These are phyloP conservation scores for Linnaemya vulpina DNA, from an alignment of 2,888 invertebrate species.

Conservation along the genomic window DNA sequence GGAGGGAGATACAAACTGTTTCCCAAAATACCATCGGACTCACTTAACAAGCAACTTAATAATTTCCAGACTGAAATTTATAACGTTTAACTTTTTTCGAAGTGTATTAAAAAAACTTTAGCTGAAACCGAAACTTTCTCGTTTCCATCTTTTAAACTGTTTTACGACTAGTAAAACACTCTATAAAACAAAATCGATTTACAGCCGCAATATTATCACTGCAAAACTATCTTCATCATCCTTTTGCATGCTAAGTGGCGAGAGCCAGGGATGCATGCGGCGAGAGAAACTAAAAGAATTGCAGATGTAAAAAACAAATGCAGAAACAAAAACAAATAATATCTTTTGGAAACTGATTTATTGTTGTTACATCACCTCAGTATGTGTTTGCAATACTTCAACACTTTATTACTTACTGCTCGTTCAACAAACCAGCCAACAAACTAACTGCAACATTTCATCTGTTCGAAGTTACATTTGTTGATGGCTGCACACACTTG, in stretches of 20 bases:
- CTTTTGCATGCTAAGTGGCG: conserved; percentile 26
- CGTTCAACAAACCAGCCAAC: conserved; percentile 50
- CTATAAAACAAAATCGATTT: conserved; percentile 66
- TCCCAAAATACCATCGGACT: neutral
- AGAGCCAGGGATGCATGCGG: neutral
- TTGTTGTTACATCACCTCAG: conserved; percentile 68
- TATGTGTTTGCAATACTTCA: conserved; percentile 71
- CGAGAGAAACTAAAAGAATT: neutral
- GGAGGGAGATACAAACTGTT: neutral
- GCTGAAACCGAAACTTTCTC: conserved; percentile 23
- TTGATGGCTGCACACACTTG: conserved; percentile 38
- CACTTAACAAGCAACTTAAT: neutral
- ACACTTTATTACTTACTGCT: conserved; percentile 69
- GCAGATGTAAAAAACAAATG: conserved; percentile 23
- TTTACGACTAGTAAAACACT: conserved; percentile 48
- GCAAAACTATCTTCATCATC: conserved; percentile 62
- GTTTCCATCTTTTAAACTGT: conserved; percentile 43
- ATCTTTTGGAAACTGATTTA: conserved; percentile 70
- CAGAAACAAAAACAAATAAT: conserved; percentile 32
- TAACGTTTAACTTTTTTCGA: conserved; percentile 9
- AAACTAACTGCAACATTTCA: conserved; percentile 59
- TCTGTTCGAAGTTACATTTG: conserved; percentile 58
- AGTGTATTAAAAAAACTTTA: conserved; percentile 15
- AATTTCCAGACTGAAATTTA: neutral
- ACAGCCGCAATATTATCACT: conserved; percentile 70